Conservation (phyloP, 2,888 invertebrate genomes). For the Deilephila porcellus region DNA sequence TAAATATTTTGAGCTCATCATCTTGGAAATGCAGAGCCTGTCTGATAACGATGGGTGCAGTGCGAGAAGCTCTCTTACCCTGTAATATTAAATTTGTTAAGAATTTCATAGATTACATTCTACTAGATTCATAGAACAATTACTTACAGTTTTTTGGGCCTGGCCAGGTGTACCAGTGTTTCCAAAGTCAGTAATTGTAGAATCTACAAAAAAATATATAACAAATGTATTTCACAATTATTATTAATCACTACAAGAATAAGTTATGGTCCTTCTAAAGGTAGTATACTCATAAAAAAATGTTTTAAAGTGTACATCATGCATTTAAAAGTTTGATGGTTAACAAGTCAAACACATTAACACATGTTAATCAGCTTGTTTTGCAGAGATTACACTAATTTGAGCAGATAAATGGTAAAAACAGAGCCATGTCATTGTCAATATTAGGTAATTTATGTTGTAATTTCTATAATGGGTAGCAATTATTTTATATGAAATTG, state of each 20-base stretch:
- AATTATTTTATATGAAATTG: no score
- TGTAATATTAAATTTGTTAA: conserved; percentile 42
- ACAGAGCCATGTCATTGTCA: no score
- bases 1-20: conserved; percentile 81
- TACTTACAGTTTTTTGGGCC: conserved; percentile 70
- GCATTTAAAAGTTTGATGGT: no score
- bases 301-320: no score
- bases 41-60: conserved; percentile 78
- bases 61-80: conserved; percentile 76
- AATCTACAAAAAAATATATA: conserved; percentile 65
- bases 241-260: not conserved
- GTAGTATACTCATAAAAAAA: no score
- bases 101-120: not conserved
- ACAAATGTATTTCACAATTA: not conserved
- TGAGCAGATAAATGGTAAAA: no score
- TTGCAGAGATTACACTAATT: no score
- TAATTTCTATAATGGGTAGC: no score
- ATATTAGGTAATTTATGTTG: no score
- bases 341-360: no score
- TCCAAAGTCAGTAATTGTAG: conserved; percentile 74
- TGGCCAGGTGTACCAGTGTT: conserved; percentile 77
- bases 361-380: no score
- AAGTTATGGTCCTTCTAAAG: no score
- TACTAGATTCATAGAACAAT: not conserved
- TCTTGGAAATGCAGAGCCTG: conserved; percentile 79